These are phyloP conservation scores for Megaptera novaeangliae DNA, from an alignment of 2,113 vertebrate species.

Conservation along the genomic window DNA sequence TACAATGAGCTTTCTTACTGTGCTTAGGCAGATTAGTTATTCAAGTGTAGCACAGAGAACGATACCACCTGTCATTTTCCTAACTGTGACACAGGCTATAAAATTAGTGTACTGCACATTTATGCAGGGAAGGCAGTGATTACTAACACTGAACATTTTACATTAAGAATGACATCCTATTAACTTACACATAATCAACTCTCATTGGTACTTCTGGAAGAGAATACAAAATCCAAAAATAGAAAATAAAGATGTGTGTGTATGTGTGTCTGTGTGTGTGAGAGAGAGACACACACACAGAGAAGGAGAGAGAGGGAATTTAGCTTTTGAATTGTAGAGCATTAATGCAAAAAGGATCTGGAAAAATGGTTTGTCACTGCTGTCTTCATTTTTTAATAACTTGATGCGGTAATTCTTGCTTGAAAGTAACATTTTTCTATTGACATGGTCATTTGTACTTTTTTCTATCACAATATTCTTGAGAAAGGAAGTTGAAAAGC, in stretches of 20 bases:
- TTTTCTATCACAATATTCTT: not conserved
- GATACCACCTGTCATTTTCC: slow-evolving; percentile 49
- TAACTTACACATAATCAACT: not conserved
- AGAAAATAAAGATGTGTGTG: not conserved
- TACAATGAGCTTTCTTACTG: slow-evolving; percentile 65
- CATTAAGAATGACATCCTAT: not conserved
- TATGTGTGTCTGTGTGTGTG: not conserved
- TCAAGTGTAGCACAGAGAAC: slow-evolving; percentile 4
- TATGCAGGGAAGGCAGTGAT: not conserved
- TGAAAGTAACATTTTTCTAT: not conserved
- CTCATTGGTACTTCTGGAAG: not conserved
- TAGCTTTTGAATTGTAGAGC: not conserved
- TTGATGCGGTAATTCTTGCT: not conserved
- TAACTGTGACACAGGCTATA: slow-evolving; percentile 10
- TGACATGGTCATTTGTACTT: not conserved
- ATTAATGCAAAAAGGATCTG: not conserved
- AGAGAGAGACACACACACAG: not conserved
- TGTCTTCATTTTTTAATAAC: not conserved
- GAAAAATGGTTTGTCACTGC: not conserved
- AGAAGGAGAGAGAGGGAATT: not conserved
- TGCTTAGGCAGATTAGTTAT: slow-evolving; percentile 56
- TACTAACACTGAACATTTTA: not conserved
- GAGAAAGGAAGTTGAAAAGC: not conserved
- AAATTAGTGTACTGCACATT: slow-evolving; percentile 11
- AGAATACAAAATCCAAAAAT: not conserved